A percentile compares a stretch with the other conserved stretches of the same genome.
Evolutionary conservation across 2,888 invertebrate species (phyloP).

Genomic region (Myopa tessellatipennis): DNA sequence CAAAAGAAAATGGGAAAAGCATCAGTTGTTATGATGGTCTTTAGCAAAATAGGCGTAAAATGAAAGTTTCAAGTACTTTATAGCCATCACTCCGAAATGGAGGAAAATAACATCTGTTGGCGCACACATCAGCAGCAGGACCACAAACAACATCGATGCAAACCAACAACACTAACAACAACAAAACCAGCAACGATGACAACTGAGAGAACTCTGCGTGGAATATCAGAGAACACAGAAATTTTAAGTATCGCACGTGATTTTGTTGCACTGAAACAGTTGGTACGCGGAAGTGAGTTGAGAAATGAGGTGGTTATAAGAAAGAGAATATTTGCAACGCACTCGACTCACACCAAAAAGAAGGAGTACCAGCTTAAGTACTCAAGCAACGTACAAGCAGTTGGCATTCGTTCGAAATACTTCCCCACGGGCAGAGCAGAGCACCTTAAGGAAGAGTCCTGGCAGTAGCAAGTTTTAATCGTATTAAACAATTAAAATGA

Average conservation of each 20-base stretch:
- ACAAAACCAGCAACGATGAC: background rate
- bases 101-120: constrained; percentile 43
- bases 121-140: constrained; percentile 23
- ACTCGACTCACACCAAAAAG: background rate
- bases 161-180: background rate
- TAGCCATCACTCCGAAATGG: constrained; percentile 58
- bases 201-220: constrained; percentile 15
- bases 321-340: background rate
- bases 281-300: constrained; percentile 14
- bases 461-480: background rate
- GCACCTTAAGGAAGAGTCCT: background rate
- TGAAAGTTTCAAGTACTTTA: constrained; percentile 64
- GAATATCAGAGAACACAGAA: background rate
- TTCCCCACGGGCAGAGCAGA: background rate
- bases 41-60: constrained; percentile 61
- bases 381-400: background rate
- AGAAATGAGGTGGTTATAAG: background rate
- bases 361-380: background rate
- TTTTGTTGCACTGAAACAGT: background rate
- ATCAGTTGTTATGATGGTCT: constrained; percentile 53
- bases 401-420: background rate
- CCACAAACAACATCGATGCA: constrained; percentile 18
- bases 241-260: constrained; percentile 21
- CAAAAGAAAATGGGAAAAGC: background rate
- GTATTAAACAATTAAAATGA: background rate